A percentile compares a stretch with the other conserved stretches of the same genome.
Conservation (phyloP, 2,888 invertebrate species). For the Malacosoma neustria region DNA sequence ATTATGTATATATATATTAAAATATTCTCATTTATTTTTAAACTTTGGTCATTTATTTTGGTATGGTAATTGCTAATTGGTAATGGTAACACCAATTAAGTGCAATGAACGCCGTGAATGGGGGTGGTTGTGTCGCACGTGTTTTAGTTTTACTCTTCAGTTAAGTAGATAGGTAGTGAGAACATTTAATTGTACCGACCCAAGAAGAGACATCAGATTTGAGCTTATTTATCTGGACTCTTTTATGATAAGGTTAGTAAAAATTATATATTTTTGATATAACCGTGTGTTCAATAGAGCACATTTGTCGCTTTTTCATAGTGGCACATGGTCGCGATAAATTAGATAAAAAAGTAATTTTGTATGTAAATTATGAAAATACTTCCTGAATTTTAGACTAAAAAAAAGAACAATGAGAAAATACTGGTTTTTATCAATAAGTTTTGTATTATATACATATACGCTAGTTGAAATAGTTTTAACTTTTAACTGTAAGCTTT, state of each 20-base stretch:
- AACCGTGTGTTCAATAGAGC: constrained; percentile 38
- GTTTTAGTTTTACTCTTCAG: constrained; percentile 14
- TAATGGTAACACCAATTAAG: constrained; percentile 21
- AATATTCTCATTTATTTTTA: constrained; percentile 1
- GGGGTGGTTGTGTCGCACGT: constrained; percentile 35
- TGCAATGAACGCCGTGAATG: constrained; percentile 32
- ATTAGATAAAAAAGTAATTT: constrained; percentile 1
- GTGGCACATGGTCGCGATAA: neutral
- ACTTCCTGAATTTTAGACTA: too few species aligned
- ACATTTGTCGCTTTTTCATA: constrained; percentile 19
- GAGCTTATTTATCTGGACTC: neutral
- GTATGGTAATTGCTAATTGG: constrained; percentile 28
- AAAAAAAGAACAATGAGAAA: too few species aligned
- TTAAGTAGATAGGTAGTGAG: constrained; percentile 7
- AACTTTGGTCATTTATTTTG: constrained; percentile 14
- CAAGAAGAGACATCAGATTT: neutral
- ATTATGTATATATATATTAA: neutral
- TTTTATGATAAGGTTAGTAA: constrained; percentile 39
- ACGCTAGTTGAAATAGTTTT: too few species aligned
- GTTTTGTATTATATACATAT: too few species aligned
- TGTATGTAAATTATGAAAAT: too few species aligned
- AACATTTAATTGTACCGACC: neutral
- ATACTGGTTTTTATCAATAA: too few species aligned
- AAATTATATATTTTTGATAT: constrained; percentile 10
- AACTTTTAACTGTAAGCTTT: too few species aligned